These are phyloP conservation scores for Sylvicapra grimmia DNA, from an alignment of 2,113 vertebrate species.

Conservation along the genomic window DNA sequence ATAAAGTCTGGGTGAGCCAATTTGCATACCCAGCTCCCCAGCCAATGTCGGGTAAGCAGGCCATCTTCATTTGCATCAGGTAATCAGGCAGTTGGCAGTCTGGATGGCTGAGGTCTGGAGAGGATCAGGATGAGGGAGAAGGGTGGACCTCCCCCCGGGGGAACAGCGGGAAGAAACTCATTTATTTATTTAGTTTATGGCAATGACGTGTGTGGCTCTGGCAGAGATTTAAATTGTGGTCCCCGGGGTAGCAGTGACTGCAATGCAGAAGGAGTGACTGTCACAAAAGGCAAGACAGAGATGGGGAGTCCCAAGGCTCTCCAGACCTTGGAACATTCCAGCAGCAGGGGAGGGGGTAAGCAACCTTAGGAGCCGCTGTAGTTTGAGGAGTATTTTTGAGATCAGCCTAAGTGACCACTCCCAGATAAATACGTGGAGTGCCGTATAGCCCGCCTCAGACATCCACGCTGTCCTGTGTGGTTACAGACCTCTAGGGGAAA, in stretches of 20 bases:
- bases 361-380: background rate
- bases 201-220: background rate
- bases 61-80: conserved; percentile 87
- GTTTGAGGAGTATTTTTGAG: background rate
- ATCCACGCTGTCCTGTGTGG: background rate
- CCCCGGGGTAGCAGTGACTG: background rate
- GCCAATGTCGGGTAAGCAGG: conserved; percentile 81
- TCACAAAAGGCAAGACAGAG: background rate
- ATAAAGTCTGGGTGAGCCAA: conserved; percentile 59
- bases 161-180: conserved; percentile 29
- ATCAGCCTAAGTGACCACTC: background rate
- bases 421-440: background rate
- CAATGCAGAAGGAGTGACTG: background rate
- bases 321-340: background rate
- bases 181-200: background rate
- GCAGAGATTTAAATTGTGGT: background rate
- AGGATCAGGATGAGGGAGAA: conserved; percentile 55
- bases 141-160: conserved; percentile 60
- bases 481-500: background rate
- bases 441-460: fast-evolving
- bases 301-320: background rate
- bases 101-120: conserved; percentile 62
- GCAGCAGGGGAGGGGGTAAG: background rate
- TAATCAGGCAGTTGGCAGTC: conserved; percentile 70
- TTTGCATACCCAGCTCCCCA: conserved; percentile 88